Evolutionary conservation across 2,797 vertebrate species (phyloP), one percentile per base, ranked within the genome.

Genomic region (Paratrypauchen microcephalus): DNA sequence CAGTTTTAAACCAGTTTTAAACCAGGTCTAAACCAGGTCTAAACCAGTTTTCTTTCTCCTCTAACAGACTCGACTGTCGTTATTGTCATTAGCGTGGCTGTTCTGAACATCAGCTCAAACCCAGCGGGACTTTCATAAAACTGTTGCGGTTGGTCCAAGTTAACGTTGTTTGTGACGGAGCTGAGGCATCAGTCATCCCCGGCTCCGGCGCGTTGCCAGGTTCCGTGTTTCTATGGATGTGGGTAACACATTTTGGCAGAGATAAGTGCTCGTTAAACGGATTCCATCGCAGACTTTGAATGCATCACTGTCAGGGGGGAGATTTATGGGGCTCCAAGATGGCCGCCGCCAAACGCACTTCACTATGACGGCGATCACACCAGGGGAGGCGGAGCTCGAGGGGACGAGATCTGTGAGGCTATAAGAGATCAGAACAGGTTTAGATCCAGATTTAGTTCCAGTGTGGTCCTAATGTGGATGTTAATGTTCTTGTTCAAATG

Each of bases 201-300:
- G 19, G 19, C 48, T 50, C 48, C 19, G 11, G 52, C 9, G 8
- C 21, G 9, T 4, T 23, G 52, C 52, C 52, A 54, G 52, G 52
- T 21, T 54, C 18, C 8, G 21, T 23, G 52, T 23, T 3, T 23
- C n/a, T 21, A 9, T 54, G 52, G 52, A 23, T 23, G 52, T 54
- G 21, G 52, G 11, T 23, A 54, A 54, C 52, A 12, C n/a, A 21
- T 54, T 54, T 54, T 54, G 52, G 52, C 52, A 54, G n/a, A 54
- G 52, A 54, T 54, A 54, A 54, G 52, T 54, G 52, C n/a, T 54
- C n/a, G 52, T 54, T 54, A 54, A 54, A 23, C 52, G 9, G 48
- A 19, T 4, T 21, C n/a, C n/a, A 11, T 23, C n/a, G 21, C n/a
- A 23, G n/a, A 21, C 8, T 54, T 54, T 23, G 52, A 23, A 54